phyloP scores from a whole-genome alignment of 2,888 invertebrate genomes.

The Leptinotarsa haldemani region DNA sequence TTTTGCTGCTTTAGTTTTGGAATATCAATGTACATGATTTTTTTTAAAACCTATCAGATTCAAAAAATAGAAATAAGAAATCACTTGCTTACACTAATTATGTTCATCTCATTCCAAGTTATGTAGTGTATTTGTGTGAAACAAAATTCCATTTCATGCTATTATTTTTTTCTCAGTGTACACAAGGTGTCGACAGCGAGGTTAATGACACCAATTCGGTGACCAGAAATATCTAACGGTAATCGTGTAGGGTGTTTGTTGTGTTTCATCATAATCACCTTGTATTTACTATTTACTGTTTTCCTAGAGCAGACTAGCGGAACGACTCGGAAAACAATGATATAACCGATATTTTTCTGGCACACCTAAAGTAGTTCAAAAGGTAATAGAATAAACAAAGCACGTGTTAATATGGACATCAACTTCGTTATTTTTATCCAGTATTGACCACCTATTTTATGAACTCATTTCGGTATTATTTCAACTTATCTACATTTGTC shows the following conservation, averaged over 20 bases:
- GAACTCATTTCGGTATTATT: too few species aligned
- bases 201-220: conserved; percentile 54
- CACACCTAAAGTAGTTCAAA: conserved; percentile 19
- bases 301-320: conserved; percentile 6
- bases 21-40: too few species aligned
- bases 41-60: not conserved
- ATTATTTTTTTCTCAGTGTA: conserved; percentile 25
- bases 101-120: not conserved
- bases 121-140: not conserved
- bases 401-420: conserved; percentile 3
- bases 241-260: conserved; percentile 40
- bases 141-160: not conserved
- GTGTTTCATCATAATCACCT: conserved; percentile 40
- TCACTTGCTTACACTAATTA: not conserved
- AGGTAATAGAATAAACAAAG: not conserved
- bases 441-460: not conserved
- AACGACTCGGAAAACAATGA: conserved; percentile 12
- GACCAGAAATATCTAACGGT: conserved; percentile 41
- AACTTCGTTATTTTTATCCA: not conserved
- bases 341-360: conserved; percentile 13
- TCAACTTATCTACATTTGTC: too few species aligned
- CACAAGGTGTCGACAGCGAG: conserved; percentile 43
- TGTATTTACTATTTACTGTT: conserved; percentile 31
- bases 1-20: too few species aligned
- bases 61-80: not conserved